Base-by-base conservation (phyloP, 1,140 invertebrate genomes). In the Arctopsyche grandis region DNA sequence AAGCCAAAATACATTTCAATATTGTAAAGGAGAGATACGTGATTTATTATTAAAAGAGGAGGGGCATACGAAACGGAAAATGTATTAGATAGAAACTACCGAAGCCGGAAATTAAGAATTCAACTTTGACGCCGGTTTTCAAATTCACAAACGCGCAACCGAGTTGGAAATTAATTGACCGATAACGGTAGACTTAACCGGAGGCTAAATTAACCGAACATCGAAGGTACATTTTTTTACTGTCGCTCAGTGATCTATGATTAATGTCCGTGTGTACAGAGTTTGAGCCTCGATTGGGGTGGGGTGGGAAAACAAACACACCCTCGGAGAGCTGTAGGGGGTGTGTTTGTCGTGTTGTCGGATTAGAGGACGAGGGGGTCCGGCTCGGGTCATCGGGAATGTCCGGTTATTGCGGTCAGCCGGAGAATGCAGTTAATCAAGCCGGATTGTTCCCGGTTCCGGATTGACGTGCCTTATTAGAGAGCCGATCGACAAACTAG, bases 391-490 rank as follows among this genome's bases (percentile, higher is more conserved):
- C 73, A 60, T 60, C 73, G 7, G 73, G 73, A 75, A 75, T 75
- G 73, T 75, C 73, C 73, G 73, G 73, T 75, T 75, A 75, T 75
- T 75, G 73, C 43, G 73, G 73, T 75, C 73, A 21, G 19, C 12
- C 21, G 52, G 73, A 75, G 73, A 75, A 75, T 75, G 73, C 73
- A 75, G 73, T 75, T 75, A 75, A 75, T 75, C 73, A 75, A 48
- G 73, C 46, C 73, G 52, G 38, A 74, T 52, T 74, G 43, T 29
- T 5, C 43, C 46, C 43, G 44, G 73, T 9, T 48, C 16, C 48
- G 22, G 48, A 75, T 75, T 75, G 73, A 75, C 73, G 73, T 22
- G 48, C 48, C 73, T 75, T 75, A 60, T 75, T 75, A 75, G 52
- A 10, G 73, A 56, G 29, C 12, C 26, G 26, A 71, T 26, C 29